Evolutionary conservation across 1,140 invertebrate genomes (phyloP).

Genomic region (Drosophila pachea): DNA sequence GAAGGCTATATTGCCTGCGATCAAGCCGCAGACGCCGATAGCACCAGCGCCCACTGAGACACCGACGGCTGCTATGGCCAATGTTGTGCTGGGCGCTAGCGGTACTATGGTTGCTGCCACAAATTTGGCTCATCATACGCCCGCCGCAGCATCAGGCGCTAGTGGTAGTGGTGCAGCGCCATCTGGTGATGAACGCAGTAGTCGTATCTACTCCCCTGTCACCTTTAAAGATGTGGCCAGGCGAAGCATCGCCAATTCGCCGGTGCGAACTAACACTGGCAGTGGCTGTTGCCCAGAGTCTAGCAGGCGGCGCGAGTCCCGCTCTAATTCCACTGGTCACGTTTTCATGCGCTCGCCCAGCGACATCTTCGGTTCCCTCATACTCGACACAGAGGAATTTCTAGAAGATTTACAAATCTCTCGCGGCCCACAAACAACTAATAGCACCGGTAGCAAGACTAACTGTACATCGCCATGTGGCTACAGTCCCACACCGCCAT

Average conservation of each 20-base stretch:
- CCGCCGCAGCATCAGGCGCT: conserved; percentile 66
- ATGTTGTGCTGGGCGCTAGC: conserved; percentile 47
- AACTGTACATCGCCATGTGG: conserved; percentile 40
- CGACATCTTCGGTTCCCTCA: conserved; percentile 80
- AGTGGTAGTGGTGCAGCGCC: conserved; percentile 62
- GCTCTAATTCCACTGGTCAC: conserved; percentile 81
- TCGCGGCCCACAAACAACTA: conserved; percentile 56
- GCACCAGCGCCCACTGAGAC: conserved; percentile 24
- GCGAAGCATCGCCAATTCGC: conserved; percentile 86
- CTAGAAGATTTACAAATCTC: conserved; percentile 80
- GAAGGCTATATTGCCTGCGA: conserved; percentile 40
- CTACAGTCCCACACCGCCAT: conserved; percentile 70
- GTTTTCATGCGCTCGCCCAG: conserved; percentile 79
- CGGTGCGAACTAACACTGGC: conserved; percentile 80
- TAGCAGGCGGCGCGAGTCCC: conserved; percentile 78
- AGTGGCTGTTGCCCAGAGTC: conserved; percentile 42
- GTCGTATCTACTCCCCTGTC: conserved; percentile 88
- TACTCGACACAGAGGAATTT: conserved; percentile 82
- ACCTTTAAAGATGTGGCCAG: conserved; percentile 90
- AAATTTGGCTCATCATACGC: conserved; percentile 56
- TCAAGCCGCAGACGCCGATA: conserved; percentile 37
- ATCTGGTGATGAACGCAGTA: conserved; percentile 80
- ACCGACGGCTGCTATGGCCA: conserved; percentile 28
- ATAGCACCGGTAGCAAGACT: conserved; percentile 34
- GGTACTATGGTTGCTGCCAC: conserved; percentile 48